Percentiles rank a stretch among this genome's conserved stretches.
These are phyloP conservation scores for Drosophila pseudoobscura DNA, from an alignment of 1,140 invertebrate species.

Conservation along the genomic window DNA sequence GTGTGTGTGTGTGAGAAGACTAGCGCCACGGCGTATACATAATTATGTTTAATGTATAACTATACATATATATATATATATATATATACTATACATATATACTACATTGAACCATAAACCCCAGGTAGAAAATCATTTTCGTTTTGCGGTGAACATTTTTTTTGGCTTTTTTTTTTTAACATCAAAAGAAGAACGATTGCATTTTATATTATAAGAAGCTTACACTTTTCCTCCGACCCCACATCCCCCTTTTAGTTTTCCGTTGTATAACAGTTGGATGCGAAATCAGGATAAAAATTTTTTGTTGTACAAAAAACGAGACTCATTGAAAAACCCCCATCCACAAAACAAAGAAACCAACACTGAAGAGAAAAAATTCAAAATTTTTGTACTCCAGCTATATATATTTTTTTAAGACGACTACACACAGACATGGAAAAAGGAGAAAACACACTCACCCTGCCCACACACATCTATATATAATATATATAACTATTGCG, in stretches of 20 bases:
- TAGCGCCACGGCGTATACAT: constrained; percentile 21
- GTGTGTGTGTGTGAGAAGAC: constrained; percentile 29
- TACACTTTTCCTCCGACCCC: constrained; percentile 9
- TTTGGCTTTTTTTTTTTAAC: constrained; percentile 24
- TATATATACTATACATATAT: too few relatives aligned
- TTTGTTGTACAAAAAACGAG: too few relatives aligned
- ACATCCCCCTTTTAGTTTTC: not conserved
- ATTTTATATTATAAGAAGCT: constrained; percentile 40
- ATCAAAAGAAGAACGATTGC: constrained; percentile 21
- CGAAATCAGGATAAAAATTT: too few relatives aligned
- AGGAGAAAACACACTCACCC: constrained; percentile 1
- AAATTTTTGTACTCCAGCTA: constrained; percentile 11
- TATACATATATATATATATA: too few relatives aligned
- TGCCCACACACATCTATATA: constrained; percentile 37
- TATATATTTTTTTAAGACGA: constrained; percentile 15
- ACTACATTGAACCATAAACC: constrained; percentile 19
- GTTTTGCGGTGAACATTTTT: constrained; percentile 11
- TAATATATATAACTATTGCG: constrained; percentile 45
- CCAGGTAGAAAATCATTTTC: not conserved
- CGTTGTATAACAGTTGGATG: too few relatives aligned
- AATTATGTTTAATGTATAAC: constrained; percentile 30
- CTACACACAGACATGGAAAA: constrained; percentile 11
- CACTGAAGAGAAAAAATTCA: constrained; percentile 39
- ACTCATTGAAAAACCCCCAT: too few relatives aligned
- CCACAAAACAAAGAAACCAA: too few relatives aligned